Evolutionary conservation across 2,888 invertebrate genomes (phyloP).

Genomic region (Erebia aethiops): DNA sequence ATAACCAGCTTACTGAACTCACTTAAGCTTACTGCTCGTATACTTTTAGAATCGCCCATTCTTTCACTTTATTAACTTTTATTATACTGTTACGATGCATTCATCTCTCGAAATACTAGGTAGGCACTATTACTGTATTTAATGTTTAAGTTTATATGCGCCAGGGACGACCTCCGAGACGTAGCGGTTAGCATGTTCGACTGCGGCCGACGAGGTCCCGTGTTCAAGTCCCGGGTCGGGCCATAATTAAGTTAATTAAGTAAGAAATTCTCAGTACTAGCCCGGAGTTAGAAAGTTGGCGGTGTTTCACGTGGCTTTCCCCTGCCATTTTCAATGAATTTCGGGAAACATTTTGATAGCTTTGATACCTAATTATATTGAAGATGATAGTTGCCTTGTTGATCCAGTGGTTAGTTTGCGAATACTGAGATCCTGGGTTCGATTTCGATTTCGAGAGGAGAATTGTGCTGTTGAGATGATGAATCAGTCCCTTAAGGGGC

Average conservation of each 20-base stretch:
- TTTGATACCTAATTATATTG: not conserved
- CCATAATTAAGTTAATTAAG: no score
- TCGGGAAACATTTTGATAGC: conserved; percentile 3
- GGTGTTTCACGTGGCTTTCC: no score
- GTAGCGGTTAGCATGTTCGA: no score
- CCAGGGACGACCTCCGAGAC: no score
- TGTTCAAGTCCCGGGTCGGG: no score
- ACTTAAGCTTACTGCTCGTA: conserved; percentile 12
- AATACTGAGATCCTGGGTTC: not conserved
- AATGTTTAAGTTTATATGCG: not conserved
- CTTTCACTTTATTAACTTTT: conserved; percentile 22
- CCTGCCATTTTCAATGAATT: conserved; percentile 3
- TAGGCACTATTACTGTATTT: not conserved
- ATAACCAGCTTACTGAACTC: not conserved
- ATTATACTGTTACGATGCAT: conserved; percentile 35
- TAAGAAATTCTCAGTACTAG: no score
- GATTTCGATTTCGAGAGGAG: no score
- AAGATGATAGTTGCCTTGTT: not conserved
- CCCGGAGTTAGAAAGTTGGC: no score
- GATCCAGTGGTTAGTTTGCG: not conserved
- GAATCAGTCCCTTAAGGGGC: no score
- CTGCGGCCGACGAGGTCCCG: no score
- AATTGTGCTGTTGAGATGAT: no score
- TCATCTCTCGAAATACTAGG: conserved; percentile 23
- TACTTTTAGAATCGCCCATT: conserved; percentile 30